Percentiles rank a stretch among this genome's conserved stretches.
Conservation (phyloP, 2,888 invertebrate genomes). For the Caenorhabditis zanzibari region DNA sequence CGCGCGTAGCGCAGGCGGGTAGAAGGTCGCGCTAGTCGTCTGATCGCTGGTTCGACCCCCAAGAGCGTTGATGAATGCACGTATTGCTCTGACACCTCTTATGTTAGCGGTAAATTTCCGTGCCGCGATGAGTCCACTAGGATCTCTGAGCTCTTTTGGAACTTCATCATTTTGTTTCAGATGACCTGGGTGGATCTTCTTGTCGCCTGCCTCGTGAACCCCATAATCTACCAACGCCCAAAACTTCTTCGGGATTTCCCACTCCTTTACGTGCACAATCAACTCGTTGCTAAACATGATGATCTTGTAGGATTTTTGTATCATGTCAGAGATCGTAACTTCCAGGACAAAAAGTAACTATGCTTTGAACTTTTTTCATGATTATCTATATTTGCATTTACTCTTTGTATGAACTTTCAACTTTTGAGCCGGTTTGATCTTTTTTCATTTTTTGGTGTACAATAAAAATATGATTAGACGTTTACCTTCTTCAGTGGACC, state of each 20-base stretch:
- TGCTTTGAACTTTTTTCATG: conserved; percentile 19
- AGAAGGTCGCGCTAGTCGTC: neutral
- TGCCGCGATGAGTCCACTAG: conserved; percentile 65
- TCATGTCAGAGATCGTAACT: conserved; percentile 64
- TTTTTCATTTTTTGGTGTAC: conserved; percentile 17
- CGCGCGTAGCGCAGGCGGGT: conserved; percentile 59
- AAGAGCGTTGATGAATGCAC: conserved; percentile 70
- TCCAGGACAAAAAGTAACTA: conserved; percentile 50
- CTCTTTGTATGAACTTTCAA: conserved; percentile 31
- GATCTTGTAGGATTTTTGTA: conserved; percentile 69
- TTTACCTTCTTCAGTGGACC: neutral
- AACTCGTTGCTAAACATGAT: conserved; percentile 68
- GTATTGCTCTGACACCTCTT: conserved; percentile 69
- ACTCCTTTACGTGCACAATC: conserved; percentile 70
- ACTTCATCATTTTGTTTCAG: conserved; percentile 51
- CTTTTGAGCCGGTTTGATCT: conserved; percentile 47
- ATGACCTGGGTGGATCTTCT: conserved; percentile 75
- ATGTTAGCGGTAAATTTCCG: conserved; percentile 71
- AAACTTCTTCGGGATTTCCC: conserved; percentile 66
- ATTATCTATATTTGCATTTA: conserved; percentile 15
- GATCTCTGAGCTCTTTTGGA: conserved; percentile 68
- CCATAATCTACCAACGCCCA: conserved; percentile 74
- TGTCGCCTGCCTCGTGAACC: conserved; percentile 71
- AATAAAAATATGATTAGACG: conserved; percentile 16
- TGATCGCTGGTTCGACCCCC: conserved; percentile 10